phyloP scores from a whole-genome alignment of 2,113 vertebrate species.

The Sinocyclocheilus anshuiensis region DNA sequence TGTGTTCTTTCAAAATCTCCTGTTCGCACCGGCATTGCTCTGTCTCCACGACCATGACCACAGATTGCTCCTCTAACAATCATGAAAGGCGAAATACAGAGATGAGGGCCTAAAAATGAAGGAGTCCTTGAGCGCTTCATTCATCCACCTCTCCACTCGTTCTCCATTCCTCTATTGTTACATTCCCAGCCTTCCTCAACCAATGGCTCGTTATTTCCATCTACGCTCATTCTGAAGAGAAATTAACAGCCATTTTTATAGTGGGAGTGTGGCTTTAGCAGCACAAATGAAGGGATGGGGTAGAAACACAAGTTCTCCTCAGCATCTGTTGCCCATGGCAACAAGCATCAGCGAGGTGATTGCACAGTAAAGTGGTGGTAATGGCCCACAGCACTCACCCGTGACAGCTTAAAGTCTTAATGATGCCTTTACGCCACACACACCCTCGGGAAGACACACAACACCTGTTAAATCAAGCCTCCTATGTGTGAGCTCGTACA shows the following conservation, averaged over 20 bases:
- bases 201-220: constrained; percentile 20
- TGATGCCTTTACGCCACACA: constrained; percentile 69
- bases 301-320: constrained; percentile 24
- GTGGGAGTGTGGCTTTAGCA: neutral
- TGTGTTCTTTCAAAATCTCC: constrained; percentile 15
- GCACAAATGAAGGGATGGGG: constrained; percentile 8
- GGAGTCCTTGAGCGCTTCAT: constrained; percentile 49
- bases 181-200: neutral
- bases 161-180: constrained; percentile 15
- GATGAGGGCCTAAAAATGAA: constrained; percentile 22
- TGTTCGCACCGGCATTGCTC: neutral
- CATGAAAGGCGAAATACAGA: constrained; percentile 31
- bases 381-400: constrained; percentile 75
- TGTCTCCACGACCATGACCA: constrained; percentile 35
- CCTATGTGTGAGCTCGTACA: constrained; percentile 47
- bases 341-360: constrained; percentile 67
- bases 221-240: neutral
- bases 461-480: constrained; percentile 74
- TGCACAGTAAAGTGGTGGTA: constrained; percentile 73
- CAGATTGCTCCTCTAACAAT: constrained; percentile 3
- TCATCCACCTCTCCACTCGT: constrained; percentile 37
- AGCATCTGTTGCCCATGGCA: constrained; percentile 64
- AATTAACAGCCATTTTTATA: neutral
- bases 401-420: constrained; percentile 77
- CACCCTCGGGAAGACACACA: constrained; percentile 58